Percentiles rank a stretch among this genome's conserved stretches.
These are phyloP conservation scores for Vultur gryphus DNA, from an alignment of 2,797 vertebrate species.

Conservation along the genomic window DNA sequence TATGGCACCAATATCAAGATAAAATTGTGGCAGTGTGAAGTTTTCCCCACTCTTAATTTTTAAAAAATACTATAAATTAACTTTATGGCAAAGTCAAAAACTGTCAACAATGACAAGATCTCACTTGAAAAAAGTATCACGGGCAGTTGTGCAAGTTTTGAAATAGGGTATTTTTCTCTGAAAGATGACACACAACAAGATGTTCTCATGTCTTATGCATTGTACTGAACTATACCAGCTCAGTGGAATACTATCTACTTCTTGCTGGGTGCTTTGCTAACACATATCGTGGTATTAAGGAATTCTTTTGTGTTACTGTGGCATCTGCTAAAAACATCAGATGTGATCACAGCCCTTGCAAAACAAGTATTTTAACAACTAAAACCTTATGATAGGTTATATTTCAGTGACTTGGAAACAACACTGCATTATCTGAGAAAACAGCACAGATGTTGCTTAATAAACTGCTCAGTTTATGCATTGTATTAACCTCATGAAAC, in stretches of 20 bases:
- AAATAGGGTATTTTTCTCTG: background rate
- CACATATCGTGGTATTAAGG: slow-evolving; percentile 18
- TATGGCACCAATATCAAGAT: slow-evolving; percentile 66
- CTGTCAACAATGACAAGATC: background rate
- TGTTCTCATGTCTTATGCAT: background rate
- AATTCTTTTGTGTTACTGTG: slow-evolving; percentile 49
- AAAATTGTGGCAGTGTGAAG: background rate
- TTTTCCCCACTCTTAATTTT: background rate
- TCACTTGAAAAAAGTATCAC: background rate
- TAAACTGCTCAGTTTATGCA: slow-evolving; percentile 73
- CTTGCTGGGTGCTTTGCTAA: background rate
- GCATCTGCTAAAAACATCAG: slow-evolving; percentile 67
- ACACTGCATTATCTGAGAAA: slow-evolving; percentile 71
- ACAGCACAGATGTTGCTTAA: slow-evolving; percentile 80
- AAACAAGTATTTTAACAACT: slow-evolving; percentile 72
- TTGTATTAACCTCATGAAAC: slow-evolving; percentile 77
- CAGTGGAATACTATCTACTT: background rate
- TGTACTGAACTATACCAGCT: background rate
- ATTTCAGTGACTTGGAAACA: slow-evolving; percentile 75
- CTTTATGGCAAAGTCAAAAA: background rate
- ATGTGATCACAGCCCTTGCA: slow-evolving; percentile 63
- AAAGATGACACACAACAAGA: background rate
- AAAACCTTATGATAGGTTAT: slow-evolving; percentile 73
- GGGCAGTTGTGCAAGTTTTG: background rate
- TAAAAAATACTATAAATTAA: background rate